A percentile compares a stretch with the other conserved stretches of the same genome.
These are phyloP conservation scores for human DNA, from an alignment of 2,113 vertebrate genomes.

Conservation along the genomic window DNA sequence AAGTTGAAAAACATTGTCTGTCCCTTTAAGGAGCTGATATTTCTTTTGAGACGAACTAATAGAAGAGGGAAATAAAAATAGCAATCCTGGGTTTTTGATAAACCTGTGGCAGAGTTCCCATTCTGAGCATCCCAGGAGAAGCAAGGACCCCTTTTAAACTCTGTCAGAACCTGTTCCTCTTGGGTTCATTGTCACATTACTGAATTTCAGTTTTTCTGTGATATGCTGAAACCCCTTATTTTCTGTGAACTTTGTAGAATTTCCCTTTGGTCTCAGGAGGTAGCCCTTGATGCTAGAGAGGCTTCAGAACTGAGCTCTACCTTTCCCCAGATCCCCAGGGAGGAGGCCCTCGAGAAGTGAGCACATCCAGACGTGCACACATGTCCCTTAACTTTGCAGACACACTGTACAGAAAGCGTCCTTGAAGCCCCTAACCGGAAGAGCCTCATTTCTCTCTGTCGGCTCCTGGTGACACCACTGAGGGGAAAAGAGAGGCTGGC, in stretches of 20 bases:
- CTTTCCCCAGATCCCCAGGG: not conserved
- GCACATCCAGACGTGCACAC: rapidly evolving
- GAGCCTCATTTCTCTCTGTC: not conserved
- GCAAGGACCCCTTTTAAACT: not conserved
- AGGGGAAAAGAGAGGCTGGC: not conserved
- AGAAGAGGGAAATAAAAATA: not conserved
- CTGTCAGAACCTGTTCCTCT: not conserved
- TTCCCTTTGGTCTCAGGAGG: not conserved
- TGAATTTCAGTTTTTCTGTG: not conserved
- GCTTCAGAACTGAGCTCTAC: not conserved
- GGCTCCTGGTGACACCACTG: not conserved
- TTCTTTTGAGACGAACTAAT: not conserved
- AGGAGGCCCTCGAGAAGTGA: not conserved
- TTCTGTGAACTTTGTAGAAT: not conserved
- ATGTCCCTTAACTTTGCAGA: not conserved
- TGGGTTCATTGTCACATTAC: not conserved
- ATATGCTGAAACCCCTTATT: not conserved
- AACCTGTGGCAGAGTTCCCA: no score
- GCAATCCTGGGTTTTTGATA: not conserved
- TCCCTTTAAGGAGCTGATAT: not conserved
- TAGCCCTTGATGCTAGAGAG: not conserved
- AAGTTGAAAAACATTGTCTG: not conserved
- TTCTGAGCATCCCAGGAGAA: not conserved
- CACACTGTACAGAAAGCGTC: not conserved
- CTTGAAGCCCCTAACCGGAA: not conserved